Base-by-base conservation (phyloP, 2,888 invertebrate species). In the Pachycephus smyrnensis region DNA sequence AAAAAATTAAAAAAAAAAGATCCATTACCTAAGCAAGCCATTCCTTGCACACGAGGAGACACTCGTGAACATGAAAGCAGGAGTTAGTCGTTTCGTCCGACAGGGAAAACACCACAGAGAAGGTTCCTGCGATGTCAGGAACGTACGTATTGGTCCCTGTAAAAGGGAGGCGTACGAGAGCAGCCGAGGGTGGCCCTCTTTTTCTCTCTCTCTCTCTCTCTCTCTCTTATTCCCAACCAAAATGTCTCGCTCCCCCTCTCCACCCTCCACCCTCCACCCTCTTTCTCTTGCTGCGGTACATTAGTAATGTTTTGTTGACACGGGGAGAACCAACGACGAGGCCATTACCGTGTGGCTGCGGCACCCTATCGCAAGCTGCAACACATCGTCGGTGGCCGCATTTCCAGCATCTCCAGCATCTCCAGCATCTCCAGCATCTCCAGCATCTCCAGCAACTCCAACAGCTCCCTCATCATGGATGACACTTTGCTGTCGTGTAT, bases 221-320 rank as follows among this genome's bases (percentile, higher is more conserved):
- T 83, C 84, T 84, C 81, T 79, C 80, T 78, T 6, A 77, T 78
- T 77, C 80, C 79, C 79, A 85, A 84, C 85, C 84, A 85, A 81
- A 81, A 80, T 82, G 82, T 78, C 77, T 77, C 78, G 15, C 75
- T 81, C 79, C 80, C 76, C 83, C 80, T 74, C 71, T 75, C 1
- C 12, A n/a, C 4, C 37, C 37, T 12, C 12, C 4, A 4, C 74
- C 55, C 69, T 74, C 3, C 40, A 2, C 15, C 74, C 35, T 30
- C n/a, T n/a, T 40, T 9, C 74, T 40, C 40, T 6, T 40, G 1
- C 15, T 40, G 15, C 15, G 40, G 40, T 40, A 86, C 89, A 88
- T 89, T 88, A 89, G 88, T 88, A 87, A 88, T 86, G 89, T 90
- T 90, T 90, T 90, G 90, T 90, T 90, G 90, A 90, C 89, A 89